Conservation (phyloP, 2,113 vertebrate genomes). For the Phocoena phocoena region DNA sequence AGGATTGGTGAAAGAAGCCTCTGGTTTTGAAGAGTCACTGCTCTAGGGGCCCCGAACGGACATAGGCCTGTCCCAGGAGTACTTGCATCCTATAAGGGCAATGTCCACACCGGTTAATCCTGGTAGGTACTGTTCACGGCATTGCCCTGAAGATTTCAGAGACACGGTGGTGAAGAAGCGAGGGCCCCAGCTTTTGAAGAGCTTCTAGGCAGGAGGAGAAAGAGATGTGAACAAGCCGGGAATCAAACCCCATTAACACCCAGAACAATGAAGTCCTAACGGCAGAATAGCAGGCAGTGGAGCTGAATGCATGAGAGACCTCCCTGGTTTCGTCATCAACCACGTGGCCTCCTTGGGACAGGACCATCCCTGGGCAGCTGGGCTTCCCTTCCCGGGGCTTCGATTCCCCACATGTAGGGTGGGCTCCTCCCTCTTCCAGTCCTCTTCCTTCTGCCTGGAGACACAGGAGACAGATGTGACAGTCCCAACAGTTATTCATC, state of each 20-base stretch:
- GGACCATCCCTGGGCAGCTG: not conserved
- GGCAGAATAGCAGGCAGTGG: not conserved
- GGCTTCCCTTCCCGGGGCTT: not conserved
- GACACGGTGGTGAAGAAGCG: too few species aligned
- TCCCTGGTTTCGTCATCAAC: not conserved
- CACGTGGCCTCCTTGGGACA: not conserved
- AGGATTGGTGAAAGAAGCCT: not conserved
- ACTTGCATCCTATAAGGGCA: accelerated
- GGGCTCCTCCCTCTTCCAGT: not conserved
- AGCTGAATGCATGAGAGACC: too few species aligned
- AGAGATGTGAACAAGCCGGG: not conserved
- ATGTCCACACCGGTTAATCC: not conserved
- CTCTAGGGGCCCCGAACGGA: too few species aligned
- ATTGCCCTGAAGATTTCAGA: not conserved
- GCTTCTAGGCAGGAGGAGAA: not conserved
- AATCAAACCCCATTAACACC: not conserved
- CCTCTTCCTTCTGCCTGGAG: not conserved
- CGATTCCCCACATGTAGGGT: not conserved
- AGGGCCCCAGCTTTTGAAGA: not conserved
- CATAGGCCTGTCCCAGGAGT: not conserved
- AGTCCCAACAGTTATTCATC: not conserved
- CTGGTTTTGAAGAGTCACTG: not conserved
- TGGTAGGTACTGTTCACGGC: accelerated
- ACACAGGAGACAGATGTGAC: not conserved
- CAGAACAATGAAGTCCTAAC: not conserved